Percentiles rank a stretch among this genome's conserved stretches.
These are phyloP conservation scores for Batillaria attramentaria DNA, from an alignment of 1,140 invertebrate genomes.

Conservation along the genomic window DNA sequence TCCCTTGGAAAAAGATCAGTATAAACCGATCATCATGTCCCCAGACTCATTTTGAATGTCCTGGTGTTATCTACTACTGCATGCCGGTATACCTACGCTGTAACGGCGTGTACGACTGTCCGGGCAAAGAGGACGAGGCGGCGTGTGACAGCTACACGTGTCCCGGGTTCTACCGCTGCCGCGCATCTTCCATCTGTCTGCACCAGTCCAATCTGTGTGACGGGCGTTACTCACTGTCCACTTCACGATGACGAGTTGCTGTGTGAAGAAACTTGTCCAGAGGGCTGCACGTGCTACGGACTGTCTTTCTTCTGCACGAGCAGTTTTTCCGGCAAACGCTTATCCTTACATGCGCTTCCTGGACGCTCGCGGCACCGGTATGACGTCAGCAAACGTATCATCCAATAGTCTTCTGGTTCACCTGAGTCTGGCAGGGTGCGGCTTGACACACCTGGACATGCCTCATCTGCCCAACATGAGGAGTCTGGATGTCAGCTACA, in stretches of 20 bases:
- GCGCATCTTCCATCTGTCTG: constrained; percentile 13
- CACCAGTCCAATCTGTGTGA: constrained; percentile 29
- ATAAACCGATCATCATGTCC: too few species aligned
- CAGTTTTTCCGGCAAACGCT: not conserved
- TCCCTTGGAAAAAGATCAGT: too few species aligned
- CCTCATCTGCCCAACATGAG: not conserved
- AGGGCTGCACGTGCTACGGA: constrained; percentile 10
- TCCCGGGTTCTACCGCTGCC: constrained; percentile 29
- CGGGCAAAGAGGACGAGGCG: constrained; percentile 10
- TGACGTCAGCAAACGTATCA: not conserved
- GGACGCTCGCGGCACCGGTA: not conserved
- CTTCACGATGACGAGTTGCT: constrained; percentile 1
- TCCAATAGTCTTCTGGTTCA: constrained; percentile 5
- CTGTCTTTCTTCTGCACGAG: not conserved
- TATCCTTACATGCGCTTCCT: not conserved
- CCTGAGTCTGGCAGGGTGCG: not conserved
- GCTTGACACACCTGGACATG: not conserved
- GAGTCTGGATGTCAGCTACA: not conserved
- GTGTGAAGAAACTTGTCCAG: constrained; percentile 6
- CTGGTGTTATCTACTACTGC: not conserved
- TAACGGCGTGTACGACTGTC: constrained; percentile 18
- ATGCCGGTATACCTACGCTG: constrained; percentile 1
- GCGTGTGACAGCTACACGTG: constrained; percentile 15
- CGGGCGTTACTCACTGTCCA: constrained; percentile 31
- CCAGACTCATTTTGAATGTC: not conserved